Conservation (phyloP, 2,888 invertebrate genomes). For the Leucozona laternaria region DNA sequence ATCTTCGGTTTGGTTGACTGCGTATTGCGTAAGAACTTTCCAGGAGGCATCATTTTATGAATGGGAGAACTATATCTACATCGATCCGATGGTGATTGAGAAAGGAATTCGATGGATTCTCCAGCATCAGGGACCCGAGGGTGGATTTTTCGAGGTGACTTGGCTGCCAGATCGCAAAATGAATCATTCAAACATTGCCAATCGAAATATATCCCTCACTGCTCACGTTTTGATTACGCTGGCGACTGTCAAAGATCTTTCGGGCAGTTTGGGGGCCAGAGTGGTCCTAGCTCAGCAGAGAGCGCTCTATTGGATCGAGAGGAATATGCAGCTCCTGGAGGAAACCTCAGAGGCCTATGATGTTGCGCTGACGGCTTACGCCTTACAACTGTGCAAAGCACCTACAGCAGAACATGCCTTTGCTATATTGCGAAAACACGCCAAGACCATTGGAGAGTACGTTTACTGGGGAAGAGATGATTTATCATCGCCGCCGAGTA, state of each 20-base stretch:
- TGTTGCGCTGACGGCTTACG: constrained; percentile 93
- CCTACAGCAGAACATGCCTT: constrained; percentile 91
- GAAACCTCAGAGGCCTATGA: constrained; percentile 90
- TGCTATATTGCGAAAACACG: constrained; percentile 87
- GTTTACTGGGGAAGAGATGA: constrained; percentile 92
- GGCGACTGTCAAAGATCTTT: constrained; percentile 90
- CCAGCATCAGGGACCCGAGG: constrained; percentile 90
- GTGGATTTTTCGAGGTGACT: constrained; percentile 93
- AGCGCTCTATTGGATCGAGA: constrained; percentile 91
- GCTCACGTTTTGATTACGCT: constrained; percentile 95
- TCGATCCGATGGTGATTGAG: constrained; percentile 92
- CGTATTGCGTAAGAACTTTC: constrained; percentile 93
- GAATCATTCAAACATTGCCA: constrained; percentile 87
- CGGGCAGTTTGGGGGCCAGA: constrained; percentile 88
- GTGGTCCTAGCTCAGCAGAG: constrained; percentile 89
- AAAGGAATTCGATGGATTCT: constrained; percentile 92
- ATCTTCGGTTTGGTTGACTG: constrained; percentile 94
- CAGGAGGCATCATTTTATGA: constrained; percentile 96
- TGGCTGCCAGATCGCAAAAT: constrained; percentile 93
- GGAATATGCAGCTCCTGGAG: constrained; percentile 89
- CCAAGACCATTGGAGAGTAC: constrained; percentile 89
- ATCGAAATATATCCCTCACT: constrained; percentile 93
- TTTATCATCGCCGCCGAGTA: constrained; percentile 90
- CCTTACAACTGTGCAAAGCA: constrained; percentile 90
- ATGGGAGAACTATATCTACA: constrained; percentile 96